phyloP scores from a whole-genome alignment of 2,888 invertebrate genomes.

The Spisula solida region DNA sequence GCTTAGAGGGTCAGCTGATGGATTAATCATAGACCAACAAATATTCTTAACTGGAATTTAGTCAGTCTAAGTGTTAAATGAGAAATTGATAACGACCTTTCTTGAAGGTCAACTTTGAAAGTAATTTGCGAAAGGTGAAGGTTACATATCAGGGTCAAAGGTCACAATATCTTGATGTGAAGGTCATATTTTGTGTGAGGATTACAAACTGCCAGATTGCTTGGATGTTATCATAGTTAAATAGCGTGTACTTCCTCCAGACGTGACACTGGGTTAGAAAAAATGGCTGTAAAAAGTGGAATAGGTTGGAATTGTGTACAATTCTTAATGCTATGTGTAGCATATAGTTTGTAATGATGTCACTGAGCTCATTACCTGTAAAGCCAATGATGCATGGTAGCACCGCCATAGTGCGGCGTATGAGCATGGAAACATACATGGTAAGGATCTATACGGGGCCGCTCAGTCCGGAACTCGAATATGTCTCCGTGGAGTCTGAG shows the following conservation, averaged over 20 bases:
- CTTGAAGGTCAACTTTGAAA: too few species aligned
- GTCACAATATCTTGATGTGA: not conserved
- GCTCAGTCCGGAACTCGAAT: conserved; percentile 80
- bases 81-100: too few species aligned
- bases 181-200: not conserved
- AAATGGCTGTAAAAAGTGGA: not conserved
- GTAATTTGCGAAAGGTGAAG: too few species aligned
- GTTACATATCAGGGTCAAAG: not conserved
- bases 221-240: conserved; percentile 8
- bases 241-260: too few species aligned
- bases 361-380: conserved; percentile 19
- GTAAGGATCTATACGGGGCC: conserved; percentile 84
- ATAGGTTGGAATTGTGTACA: not conserved
- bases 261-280: not conserved
- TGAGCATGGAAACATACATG: conserved; percentile 85
- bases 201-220: not conserved
- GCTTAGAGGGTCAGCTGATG: not conserved
- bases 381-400: conserved; percentile 28
- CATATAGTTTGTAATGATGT: conserved; percentile 24
- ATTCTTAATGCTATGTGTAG: not conserved
- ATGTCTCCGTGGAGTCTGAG: conserved; percentile 83
- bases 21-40: not conserved
- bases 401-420: conserved; percentile 77
- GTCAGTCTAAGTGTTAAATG: not conserved
- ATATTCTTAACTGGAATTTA: not conserved